phyloP scores from a whole-genome alignment of 2,888 invertebrate genomes.

The Drosophila imparisetae region DNA sequence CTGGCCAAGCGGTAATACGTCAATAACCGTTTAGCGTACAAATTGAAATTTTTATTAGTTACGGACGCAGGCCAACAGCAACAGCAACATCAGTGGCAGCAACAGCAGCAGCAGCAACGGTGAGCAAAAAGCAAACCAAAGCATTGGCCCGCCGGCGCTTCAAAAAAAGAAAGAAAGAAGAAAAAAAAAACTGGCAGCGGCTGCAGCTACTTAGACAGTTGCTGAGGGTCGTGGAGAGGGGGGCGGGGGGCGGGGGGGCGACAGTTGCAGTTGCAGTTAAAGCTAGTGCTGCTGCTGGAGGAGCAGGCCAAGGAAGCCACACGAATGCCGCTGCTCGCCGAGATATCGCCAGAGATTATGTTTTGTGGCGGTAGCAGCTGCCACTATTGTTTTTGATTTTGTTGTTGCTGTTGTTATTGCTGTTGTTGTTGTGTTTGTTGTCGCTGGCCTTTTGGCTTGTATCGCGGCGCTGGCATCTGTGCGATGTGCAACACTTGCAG shows the following conservation, averaged over 20 bases:
- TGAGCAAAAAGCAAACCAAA: constrained; percentile 12
- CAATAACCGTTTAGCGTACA: constrained; percentile 81
- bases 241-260: constrained; percentile 1
- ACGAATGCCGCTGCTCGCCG: constrained; percentile 69
- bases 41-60: constrained; percentile 81
- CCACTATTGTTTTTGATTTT: constrained; percentile 79
- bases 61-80: constrained; percentile 64
- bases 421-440: constrained; percentile 32
- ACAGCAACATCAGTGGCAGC: constrained; percentile 29
- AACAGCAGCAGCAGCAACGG: constrained; percentile 16
- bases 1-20: constrained; percentile 78
- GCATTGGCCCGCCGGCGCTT: constrained; percentile 12
- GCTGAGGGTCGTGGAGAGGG: constrained; percentile 22
- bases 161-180: constrained; percentile 19
- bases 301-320: constrained; percentile 70
- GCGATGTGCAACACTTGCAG: constrained; percentile 80
- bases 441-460: constrained; percentile 76
- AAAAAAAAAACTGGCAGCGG: constrained; percentile 36
- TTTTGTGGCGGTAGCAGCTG: constrained; percentile 80
- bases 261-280: constrained; percentile 22
- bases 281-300: constrained; percentile 19
- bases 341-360: constrained; percentile 80
- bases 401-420: constrained; percentile 16
- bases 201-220: constrained; percentile 47
- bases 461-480: constrained; percentile 78